These are phyloP conservation scores for Colius striatus DNA, from an alignment of 2,113 vertebrate genomes.

Conservation along the genomic window DNA sequence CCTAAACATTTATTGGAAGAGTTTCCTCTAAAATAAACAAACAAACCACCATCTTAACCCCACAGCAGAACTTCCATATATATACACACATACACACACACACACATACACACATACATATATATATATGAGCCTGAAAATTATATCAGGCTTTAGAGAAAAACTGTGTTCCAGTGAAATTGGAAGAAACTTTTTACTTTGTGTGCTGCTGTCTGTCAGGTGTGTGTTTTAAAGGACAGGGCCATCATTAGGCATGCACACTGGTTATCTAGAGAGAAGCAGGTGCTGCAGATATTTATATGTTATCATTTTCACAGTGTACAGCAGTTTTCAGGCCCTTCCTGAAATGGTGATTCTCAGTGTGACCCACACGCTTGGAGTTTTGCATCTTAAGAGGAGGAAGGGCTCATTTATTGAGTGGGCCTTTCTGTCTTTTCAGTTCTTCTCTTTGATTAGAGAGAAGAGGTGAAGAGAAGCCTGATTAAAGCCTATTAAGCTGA, in stretches of 20 bases:
- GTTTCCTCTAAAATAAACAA: neutral
- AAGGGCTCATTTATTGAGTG: neutral
- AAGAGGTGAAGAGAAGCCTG: neutral
- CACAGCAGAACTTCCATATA: neutral
- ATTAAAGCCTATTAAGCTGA: neutral
- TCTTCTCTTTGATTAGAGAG: neutral
- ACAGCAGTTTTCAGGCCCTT: neutral
- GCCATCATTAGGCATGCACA: fast-evolving
- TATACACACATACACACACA: neutral
- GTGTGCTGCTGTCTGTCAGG: fast-evolving
- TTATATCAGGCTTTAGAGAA: neutral
- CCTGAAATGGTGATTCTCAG: neutral
- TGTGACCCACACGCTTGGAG: neutral
- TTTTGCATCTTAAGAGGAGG: neutral
- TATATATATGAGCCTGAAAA: neutral
- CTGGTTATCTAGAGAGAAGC: neutral
- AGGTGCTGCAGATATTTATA: neutral
- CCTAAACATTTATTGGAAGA: neutral
- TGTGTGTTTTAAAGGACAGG: fast-evolving
- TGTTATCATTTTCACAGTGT: neutral
- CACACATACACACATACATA: neutral
- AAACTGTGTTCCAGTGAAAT: neutral
- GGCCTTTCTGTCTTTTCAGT: neutral
- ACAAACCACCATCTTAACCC: neutral
- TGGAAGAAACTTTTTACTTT: neutral